Base-by-base conservation (phyloP, 2,888 invertebrate species). In the Tromatobia lineatoria region DNA sequence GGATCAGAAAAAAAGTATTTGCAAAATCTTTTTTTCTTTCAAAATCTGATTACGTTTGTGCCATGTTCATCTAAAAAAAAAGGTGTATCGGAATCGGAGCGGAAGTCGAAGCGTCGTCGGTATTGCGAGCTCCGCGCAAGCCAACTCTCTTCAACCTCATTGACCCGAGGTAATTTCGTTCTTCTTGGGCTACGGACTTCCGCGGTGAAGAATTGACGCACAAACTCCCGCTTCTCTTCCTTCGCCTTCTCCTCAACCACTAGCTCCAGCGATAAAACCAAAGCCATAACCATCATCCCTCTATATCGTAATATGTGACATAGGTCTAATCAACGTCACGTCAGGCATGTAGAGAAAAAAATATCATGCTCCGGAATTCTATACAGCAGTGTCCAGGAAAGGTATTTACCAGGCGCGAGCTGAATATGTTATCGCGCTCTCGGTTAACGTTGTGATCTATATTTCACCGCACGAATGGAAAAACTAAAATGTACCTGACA, bases 161-260 rank as follows among this genome's bases (percentile, higher is more conserved):
- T 80, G 66, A 73, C 71, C 76, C 66, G 57, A 71, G 71, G 64
- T 38, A 64, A 70, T 83, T 79, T 70, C 75, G 50, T 66, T 75
- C 20, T 18, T 70, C 69, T 34, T 29, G 50, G 47, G 47, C 42
- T 69, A 66, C 64, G 71, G 59, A 45, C 25, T 67, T 67, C 67
- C 45, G 67, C 47, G 67, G 42, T 45, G 42, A 45, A 25, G 11
- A 67, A 67, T 45, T 23, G 47, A 25, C 67, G 45, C n/a, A 47
- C 25, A 23, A 66, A 66, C 18, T 45, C 18, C 25, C 47, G 10
- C 38, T 10, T 10, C n/a, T n/a, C n/a, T 10, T 10, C 10, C 38
- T 38, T 10, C 1, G 20, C 38, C 3, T 20, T 64, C 38, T n/a
- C n/a, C n/a, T n/a, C n/a, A n/a, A n/a, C n/a, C n/a, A n/a, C n/a